Base-by-base conservation (phyloP, 1,140 invertebrate genomes). In the Epicauta chinensis region DNA sequence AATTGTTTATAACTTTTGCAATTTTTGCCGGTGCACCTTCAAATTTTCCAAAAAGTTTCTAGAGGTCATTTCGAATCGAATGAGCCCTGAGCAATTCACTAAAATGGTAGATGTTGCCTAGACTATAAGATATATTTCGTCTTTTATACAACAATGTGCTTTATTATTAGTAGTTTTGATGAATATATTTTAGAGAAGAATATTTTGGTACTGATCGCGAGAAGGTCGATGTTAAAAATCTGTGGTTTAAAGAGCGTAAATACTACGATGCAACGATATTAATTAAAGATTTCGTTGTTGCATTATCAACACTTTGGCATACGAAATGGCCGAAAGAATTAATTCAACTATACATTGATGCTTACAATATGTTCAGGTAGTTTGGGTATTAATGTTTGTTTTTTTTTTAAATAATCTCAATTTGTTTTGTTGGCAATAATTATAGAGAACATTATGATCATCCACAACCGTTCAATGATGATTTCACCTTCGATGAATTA, bases 191-290 rank as follows among this genome's bases (percentile, higher is more conserved):
- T 16, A 60, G 51, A 17, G 53, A 63, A 47, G 51, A 65, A 38
- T 87, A 87, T 69, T 87, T 88, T 71, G 79, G 76, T 13, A 77
- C 78, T 13, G 76, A 82, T 16, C 61, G 67, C 17, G 86, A 89
- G 75, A 73, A 66, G 39, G 65, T 67, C 11, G 83, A 87, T 64
- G 80, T 87, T 0, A 71, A 77, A 51, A 64, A 72, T 34, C 86
- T 87, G 59, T 78, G 87, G 60, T 72, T 69, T 29, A 71, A 77
- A 64, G 72, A 79, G 39, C 70, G 67, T 49, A 56, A 64, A 14
- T 69, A 72, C 46, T 72, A 65, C 55, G 77, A 84, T 69, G 75
- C 84, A 6, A 78, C 84, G 62, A 75, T 80, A 36, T 73, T 85
- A 41, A 64, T 87, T 7, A 78, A 77, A 34, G 77, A 77, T 31